phyloP scores from a whole-genome alignment of 2,113 vertebrate genomes.

The Tetraodon nigroviridis region DNA sequence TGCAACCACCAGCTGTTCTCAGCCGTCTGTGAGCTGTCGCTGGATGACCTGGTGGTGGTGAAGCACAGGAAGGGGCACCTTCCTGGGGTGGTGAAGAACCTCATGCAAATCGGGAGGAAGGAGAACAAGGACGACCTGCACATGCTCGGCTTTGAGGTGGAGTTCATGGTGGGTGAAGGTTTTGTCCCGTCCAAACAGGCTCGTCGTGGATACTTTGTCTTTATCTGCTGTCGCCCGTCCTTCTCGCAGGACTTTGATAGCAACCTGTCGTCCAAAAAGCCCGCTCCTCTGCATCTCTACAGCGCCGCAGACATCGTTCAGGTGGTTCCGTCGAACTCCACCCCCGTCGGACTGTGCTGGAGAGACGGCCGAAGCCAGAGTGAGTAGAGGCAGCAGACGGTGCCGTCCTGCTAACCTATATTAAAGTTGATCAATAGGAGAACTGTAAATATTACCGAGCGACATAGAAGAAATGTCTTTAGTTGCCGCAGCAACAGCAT shows the following conservation, averaged over 20 bases:
- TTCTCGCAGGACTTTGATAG: constrained; percentile 50
- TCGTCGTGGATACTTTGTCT: neutral
- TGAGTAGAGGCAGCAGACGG: constrained; percentile 16
- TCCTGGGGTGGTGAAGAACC: constrained; percentile 70
- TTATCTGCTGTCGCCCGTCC: neutral
- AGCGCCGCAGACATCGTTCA: constrained; percentile 71
- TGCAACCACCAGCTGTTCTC: constrained; percentile 72
- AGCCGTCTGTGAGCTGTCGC: constrained; percentile 69
- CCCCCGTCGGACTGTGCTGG: constrained; percentile 35
- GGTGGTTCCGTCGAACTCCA: constrained; percentile 54
- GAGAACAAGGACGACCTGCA: constrained; percentile 63
- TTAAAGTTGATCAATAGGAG: too few species aligned
- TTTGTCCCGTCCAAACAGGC: neutral
- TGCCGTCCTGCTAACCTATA: too few species aligned
- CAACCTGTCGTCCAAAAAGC: constrained; percentile 55
- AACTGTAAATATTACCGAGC: too few species aligned
- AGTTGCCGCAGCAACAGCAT: neutral
- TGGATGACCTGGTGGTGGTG: constrained; percentile 72
- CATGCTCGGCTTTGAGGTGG: constrained; percentile 75
- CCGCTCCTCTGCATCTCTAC: constrained; percentile 55
- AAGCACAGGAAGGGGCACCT: constrained; percentile 60
- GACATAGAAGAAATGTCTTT: neutral
- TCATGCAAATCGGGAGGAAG: constrained; percentile 71
- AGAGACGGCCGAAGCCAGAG: constrained; percentile 33
- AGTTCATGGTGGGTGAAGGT: constrained; percentile 65